Base-by-base conservation (phyloP, 2,797 vertebrate species). In the Margarornis squamiger region DNA sequence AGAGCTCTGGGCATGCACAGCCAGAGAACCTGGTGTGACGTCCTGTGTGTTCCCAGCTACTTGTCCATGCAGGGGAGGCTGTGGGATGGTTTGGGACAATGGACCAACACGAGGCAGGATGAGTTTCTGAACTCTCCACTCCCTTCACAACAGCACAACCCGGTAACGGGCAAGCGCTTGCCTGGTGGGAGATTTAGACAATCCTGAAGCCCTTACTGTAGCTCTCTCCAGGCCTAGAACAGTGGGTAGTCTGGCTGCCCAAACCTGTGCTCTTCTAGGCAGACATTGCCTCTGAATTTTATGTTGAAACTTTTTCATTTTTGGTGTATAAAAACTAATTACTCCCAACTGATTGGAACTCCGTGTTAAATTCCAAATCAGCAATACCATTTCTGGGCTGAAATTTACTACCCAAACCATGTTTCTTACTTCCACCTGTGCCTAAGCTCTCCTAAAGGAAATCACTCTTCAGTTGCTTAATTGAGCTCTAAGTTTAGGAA, bases 401-500 rank as follows among this genome's bases (percentile, higher is more conserved):
- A 55, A 90, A 83, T 81, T 88, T 88, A 63, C 39, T 57, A 12
- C 8, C 34, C 26, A 46, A 79, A 66, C 21, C 9, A 1, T 22
- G 10, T 74, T 91, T 51, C 51, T 78, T 65, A 27, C 65, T 87
- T 92, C 51, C 59, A 86, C 51, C 48, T 73, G 32, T 76, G 85
- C 54, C 55, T 86, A 75, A 94, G 29, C 10, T 84, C 51, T 94
- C 91, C 70, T 91, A 51, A 78, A 93, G 63, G 79, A 93, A 88
- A 90, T 84, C 70, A 71, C 43, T 92, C 82, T 81, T 88, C 12
- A 67, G 89, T 13, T 84, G 46, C 73, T 91, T 89, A 94, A 94
- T 83, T 92, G 90, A 91, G 59, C 87, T 93, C 79, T 75, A 70
- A 78, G 58, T 94, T 88, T 81, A 90, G 73, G 82, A 94, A 88